These are phyloP conservation scores for Leptopilina boulardi DNA, from an alignment of 1,140 invertebrate genomes.

Conservation along the genomic window DNA sequence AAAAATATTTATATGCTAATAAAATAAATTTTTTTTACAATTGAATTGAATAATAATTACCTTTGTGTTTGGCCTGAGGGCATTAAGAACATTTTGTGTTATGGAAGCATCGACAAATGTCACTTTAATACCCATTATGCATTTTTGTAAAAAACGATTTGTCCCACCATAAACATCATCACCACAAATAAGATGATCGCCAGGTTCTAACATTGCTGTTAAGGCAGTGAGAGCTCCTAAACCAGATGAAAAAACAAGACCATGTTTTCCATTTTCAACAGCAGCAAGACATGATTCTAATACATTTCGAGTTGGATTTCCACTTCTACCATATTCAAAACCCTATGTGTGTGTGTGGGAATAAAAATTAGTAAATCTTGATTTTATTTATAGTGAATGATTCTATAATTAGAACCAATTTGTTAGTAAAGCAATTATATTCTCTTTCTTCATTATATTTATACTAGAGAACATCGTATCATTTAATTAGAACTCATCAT, in stretches of 20 bases:
- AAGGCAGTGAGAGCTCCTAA: conserved; percentile 90
- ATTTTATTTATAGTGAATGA: neutral
- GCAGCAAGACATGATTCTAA: conserved; percentile 94
- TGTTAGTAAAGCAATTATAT: neutral
- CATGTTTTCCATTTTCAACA: conserved; percentile 93
- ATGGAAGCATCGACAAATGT: conserved; percentile 91
- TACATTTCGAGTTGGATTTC: conserved; percentile 94
- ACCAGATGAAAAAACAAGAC: conserved; percentile 92
- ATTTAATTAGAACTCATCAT: conserved; percentile 31
- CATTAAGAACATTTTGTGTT: conserved; percentile 80
- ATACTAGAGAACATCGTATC: neutral
- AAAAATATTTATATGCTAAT: no score
- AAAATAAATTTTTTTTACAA: no score
- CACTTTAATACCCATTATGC: conserved; percentile 84
- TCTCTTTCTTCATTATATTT: neutral
- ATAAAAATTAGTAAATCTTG: neutral
- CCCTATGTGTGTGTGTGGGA: no score
- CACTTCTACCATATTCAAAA: conserved; percentile 94
- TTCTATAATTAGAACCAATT: neutral
- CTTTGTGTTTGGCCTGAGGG: conserved; percentile 91
- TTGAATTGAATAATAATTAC: conserved; percentile 73
- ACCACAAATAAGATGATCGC: conserved; percentile 94
- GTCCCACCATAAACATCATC: conserved; percentile 99
- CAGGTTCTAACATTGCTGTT: conserved; percentile 84
- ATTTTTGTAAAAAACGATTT: conserved; percentile 80